Percentiles rank a stretch among this genome's conserved stretches.
Conservation (phyloP, 2,888 invertebrate species). For the Drosophila planitibia region DNA sequence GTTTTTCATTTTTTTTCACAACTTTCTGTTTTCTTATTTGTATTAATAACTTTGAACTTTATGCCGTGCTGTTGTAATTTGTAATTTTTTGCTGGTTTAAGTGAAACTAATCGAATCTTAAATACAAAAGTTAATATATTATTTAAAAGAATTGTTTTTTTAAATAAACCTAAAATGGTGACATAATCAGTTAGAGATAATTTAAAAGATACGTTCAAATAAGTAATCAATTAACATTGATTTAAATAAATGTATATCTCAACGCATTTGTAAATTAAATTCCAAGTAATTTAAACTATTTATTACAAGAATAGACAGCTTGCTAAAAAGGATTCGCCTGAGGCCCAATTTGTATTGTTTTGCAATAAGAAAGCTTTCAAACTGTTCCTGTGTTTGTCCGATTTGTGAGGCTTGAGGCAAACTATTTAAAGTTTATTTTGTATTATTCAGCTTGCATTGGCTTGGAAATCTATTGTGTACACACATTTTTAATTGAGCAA, state of each 20-base stretch:
- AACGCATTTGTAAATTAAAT: neutral
- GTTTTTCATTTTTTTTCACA: neutral
- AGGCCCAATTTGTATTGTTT: neutral
- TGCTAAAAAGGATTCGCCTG: neutral
- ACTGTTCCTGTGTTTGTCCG: neutral
- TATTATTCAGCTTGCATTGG: constrained; percentile 32
- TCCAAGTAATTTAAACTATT: neutral
- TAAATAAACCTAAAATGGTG: neutral
- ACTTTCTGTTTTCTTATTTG: neutral
- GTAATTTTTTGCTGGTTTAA: neutral
- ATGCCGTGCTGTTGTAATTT: neutral
- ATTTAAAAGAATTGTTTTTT: no score
- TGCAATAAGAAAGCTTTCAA: neutral
- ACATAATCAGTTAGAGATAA: neutral
- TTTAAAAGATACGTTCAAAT: neutral
- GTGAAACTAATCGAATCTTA: neutral
- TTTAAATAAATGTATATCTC: neutral
- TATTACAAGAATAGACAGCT: neutral
- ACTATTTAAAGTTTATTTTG: constrained; percentile 56
- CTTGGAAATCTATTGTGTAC: constrained; percentile 17
- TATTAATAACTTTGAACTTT: neutral
- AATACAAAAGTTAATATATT: neutral
- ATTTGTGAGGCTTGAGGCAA: constrained; percentile 37
- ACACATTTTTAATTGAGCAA: constrained; percentile 41
- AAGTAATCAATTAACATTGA: neutral